These are phyloP conservation scores for Lemur catta DNA, from an alignment of 2,797 vertebrate genomes.

Conservation along the genomic window DNA sequence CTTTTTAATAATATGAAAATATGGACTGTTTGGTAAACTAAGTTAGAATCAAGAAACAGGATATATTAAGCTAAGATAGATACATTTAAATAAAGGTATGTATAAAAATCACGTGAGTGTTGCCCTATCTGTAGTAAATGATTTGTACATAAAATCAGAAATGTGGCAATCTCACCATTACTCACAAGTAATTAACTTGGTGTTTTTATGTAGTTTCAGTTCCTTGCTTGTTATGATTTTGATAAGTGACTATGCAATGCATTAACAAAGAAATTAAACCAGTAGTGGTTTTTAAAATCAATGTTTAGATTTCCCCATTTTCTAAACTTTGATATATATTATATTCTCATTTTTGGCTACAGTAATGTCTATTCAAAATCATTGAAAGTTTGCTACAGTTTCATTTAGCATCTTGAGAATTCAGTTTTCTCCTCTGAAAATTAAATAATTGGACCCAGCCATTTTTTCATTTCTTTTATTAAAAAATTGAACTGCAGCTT, in stretches of 20 bases:
- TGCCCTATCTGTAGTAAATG: background rate
- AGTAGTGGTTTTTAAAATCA: slow-evolving; percentile 3
- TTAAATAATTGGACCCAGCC: background rate
- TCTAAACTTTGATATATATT: background rate
- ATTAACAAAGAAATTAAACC: background rate
- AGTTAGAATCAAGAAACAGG: background rate
- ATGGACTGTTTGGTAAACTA: background rate
- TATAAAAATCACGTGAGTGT: background rate
- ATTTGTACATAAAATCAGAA: background rate
- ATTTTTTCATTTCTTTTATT: slow-evolving; percentile 21
- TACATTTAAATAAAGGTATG: background rate
- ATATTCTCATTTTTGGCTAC: background rate
- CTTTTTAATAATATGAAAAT: slow-evolving; percentile 30
- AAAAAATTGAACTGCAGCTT: slow-evolving; percentile 12
- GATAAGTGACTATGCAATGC: background rate
- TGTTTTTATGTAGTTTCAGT: background rate
- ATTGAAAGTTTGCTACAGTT: slow-evolving; percentile 10
- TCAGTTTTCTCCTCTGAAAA: slow-evolving; percentile 30
- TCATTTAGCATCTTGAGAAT: background rate
- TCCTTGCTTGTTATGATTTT: background rate
- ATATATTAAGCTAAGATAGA: background rate
- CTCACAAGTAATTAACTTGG: background rate
- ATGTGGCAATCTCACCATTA: background rate
- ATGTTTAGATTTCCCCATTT: background rate
- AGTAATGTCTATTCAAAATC: background rate